A percentile compares a stretch with the other conserved stretches of the same genome.
These are phyloP conservation scores for Armadillidium nasatum DNA, from an alignment of 1,140 invertebrate species.

Conservation along the genomic window DNA sequence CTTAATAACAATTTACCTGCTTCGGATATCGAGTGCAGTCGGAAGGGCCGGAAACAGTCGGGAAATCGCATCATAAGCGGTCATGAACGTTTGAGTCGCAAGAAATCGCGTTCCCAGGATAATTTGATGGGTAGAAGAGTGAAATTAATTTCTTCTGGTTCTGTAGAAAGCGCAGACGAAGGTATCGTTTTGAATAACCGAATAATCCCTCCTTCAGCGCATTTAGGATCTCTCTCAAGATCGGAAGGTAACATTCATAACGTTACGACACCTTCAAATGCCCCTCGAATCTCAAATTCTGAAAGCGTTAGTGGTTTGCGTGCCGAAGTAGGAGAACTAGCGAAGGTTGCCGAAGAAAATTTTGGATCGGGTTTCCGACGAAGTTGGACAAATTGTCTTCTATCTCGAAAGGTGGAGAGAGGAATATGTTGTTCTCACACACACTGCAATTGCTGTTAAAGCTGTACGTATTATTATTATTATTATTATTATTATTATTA, in stretches of 20 bases:
- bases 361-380: slow-evolving; percentile 37
- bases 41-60: slow-evolving; percentile 8
- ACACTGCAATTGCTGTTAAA: slow-evolving; percentile 32
- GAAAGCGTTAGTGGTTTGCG: slow-evolving; percentile 28
- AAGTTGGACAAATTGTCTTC: slow-evolving; percentile 43
- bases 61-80: slow-evolving; percentile 30
- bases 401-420: slow-evolving; percentile 43
- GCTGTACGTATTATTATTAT: too few species aligned
- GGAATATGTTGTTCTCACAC: slow-evolving; percentile 38
- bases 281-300: neutral
- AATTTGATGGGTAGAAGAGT: slow-evolving; percentile 31
- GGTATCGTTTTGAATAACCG: slow-evolving; percentile 31
- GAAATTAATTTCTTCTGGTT: neutral
- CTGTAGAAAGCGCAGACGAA: slow-evolving; percentile 20
- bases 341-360: slow-evolving; percentile 38
- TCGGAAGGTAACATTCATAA: slow-evolving; percentile 44
- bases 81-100: slow-evolving; percentile 38
- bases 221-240: slow-evolving; percentile 32
- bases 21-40: neutral
- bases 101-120: slow-evolving; percentile 43
- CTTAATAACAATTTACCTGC: neutral
- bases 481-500: too few species aligned
- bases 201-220: slow-evolving; percentile 33
- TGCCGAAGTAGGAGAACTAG: slow-evolving; percentile 31
- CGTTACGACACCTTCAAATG: slow-evolving; percentile 27